These are phyloP conservation scores for Archaeoteleia sp. DNA, from an alignment of 2,888 invertebrate genomes.

Conservation along the genomic window DNA sequence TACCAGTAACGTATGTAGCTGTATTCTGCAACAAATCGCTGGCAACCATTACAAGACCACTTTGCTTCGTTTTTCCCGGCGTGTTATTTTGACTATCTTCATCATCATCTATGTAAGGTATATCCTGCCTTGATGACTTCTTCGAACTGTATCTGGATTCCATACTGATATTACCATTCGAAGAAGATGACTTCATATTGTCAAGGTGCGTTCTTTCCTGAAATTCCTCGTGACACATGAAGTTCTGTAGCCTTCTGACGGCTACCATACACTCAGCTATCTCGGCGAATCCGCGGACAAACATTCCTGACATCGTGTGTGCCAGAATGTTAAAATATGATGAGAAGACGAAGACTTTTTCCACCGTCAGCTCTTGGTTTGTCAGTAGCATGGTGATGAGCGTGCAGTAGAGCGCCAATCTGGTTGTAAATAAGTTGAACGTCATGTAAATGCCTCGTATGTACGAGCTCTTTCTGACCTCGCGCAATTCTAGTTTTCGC, in stretches of 20 bases:
- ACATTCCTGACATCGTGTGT: constrained; percentile 78
- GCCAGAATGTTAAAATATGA: constrained; percentile 77
- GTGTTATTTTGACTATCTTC: constrained; percentile 12
- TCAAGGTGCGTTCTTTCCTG: constrained; percentile 38
- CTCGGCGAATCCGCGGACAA: constrained; percentile 77
- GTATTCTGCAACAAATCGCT: constrained; percentile 34
- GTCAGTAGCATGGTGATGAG: constrained; percentile 82
- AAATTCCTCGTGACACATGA: constrained; percentile 74
- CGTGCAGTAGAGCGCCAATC: constrained; percentile 85
- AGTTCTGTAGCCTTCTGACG: constrained; percentile 73
- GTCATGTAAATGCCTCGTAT: constrained; percentile 83
- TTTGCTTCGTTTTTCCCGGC: constrained; percentile 38
- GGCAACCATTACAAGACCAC: constrained; percentile 16
- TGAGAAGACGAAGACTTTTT: constrained; percentile 79
- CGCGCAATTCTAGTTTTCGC: constrained; percentile 76
- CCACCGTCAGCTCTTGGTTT: constrained; percentile 82
- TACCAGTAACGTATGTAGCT: constrained; percentile 24
- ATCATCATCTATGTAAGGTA: constrained; percentile 67
- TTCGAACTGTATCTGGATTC: constrained; percentile 54
- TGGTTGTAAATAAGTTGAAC: constrained; percentile 87
- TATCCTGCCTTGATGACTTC: constrained; percentile 58
- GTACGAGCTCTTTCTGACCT: constrained; percentile 80
- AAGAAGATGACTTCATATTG: constrained; percentile 61
- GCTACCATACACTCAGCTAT: constrained; percentile 78
- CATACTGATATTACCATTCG: constrained; percentile 69